Evolutionary conservation across 1,140 invertebrate genomes (phyloP), one percentile per base, ranked within the genome.

Genomic region (Anadara kagoshimensis): DNA sequence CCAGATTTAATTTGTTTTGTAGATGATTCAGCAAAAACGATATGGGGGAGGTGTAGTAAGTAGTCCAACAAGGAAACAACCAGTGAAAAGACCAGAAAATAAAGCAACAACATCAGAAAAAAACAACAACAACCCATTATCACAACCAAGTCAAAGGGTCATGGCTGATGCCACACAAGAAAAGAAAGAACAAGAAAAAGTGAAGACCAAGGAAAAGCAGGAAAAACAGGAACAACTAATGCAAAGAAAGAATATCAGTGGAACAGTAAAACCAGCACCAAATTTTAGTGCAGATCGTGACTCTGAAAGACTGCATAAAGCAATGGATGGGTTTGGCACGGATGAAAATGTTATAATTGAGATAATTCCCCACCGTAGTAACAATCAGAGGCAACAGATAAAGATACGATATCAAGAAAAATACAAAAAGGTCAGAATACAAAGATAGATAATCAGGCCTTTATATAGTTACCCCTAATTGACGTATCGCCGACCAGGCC

Each of bases 351-450:
- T 51, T 36, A 81, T 90, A 12, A 83, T 88, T 43, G 88, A 89
- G 10, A 84, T 88, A 1, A 59, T 90, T 66, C 78, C 85, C 5
- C 59, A 65, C 1, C 79, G 87, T 43, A 85, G 82, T 45, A 88
- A 88, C 73, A 81, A 80, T 26, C 87, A 90, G 68, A 74, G 89
- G 71, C 86, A 89, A 70, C 74, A 83, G 45, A 84, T 90, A 53
- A 86, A 83, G 61, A 80, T 83, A 26, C 88, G 85, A 77, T 90
- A 87, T 71, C 80, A 84, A 53, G 83, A 84, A 10, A 84, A 87
- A 73, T 89, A 86, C 72, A 86, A 85, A 54, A 81, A 87, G 78
- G 87, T 89, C 78, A 74, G 77, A 36, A 36, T n/a, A n/a, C n/a
- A n/a, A n/a, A 7, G 29, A 36, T 3, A 36, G 29, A 36, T 3